Conservation (phyloP, 2,113 vertebrate species). For the Neoarius graeffei region DNA sequence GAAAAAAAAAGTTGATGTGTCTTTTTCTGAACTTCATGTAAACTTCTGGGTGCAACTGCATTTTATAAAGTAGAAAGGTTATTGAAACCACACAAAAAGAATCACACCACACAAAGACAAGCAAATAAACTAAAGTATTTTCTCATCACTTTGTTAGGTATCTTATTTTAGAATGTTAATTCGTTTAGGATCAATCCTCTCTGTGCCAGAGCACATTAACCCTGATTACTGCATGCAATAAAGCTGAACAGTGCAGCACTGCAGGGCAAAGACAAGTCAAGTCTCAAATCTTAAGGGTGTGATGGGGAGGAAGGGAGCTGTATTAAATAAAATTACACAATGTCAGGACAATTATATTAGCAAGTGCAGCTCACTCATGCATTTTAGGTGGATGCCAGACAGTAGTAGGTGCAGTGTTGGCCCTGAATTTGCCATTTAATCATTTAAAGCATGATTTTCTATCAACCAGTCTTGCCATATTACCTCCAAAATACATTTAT, state of each 20-base stretch:
- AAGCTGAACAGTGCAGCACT: background rate
- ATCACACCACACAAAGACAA: background rate
- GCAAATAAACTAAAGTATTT: background rate
- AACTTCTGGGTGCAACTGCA: background rate
- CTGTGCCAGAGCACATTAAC: slow-evolving; percentile 21
- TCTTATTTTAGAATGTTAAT: slow-evolving; percentile 13
- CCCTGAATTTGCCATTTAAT: background rate
- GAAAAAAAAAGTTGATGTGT: too few species aligned
- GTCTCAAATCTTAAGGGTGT: background rate
- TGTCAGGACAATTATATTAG: background rate
- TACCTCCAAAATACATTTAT: background rate
- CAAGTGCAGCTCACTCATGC: background rate
- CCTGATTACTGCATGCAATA: background rate
- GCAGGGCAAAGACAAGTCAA: background rate
- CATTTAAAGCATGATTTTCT: background rate
- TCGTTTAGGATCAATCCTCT: slow-evolving; percentile 1
- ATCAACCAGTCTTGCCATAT: background rate
- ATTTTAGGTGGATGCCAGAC: background rate
- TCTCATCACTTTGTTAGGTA: slow-evolving; percentile 5
- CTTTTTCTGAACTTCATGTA: too few species aligned
- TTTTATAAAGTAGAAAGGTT: background rate
- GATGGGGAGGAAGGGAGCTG: too few species aligned
- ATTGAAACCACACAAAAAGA: background rate
- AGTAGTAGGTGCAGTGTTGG: background rate
- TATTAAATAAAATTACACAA: background rate